Percentiles rank a stretch among this genome's conserved stretches.
Evolutionary conservation across 2,113 vertebrate species (phyloP).

Genomic region (Sigmodon hispidus): DNA sequence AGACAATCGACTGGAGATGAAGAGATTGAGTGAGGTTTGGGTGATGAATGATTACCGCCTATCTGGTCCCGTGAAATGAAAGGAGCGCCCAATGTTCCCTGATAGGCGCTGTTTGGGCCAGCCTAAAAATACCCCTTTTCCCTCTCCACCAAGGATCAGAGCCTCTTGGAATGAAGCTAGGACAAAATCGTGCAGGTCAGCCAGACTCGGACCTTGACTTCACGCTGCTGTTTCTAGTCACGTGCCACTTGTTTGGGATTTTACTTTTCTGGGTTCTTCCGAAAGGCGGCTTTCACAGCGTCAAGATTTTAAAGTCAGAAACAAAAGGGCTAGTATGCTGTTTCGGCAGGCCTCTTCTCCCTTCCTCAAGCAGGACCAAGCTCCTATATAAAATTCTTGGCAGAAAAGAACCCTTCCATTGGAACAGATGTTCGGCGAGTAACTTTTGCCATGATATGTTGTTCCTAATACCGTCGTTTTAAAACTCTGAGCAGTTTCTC

Average conservation of each 20-base stretch:
- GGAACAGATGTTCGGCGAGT: constrained; percentile 77
- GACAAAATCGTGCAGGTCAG: neutral
- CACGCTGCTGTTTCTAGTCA: neutral
- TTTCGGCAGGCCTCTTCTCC: constrained; percentile 52
- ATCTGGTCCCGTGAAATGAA: constrained; percentile 25
- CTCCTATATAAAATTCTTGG: constrained; percentile 83
- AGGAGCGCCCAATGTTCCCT: neutral
- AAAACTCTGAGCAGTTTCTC: constrained; percentile 69
- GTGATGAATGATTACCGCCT: neutral
- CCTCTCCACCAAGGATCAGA: constrained; percentile 29
- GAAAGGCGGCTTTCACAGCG: neutral
- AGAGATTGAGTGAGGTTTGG: neutral
- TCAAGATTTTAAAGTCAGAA: neutral
- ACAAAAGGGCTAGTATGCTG: constrained; percentile 27
- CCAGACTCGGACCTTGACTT: constrained; percentile 1
- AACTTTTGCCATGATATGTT: constrained; percentile 74
- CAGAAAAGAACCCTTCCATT: constrained; percentile 73
- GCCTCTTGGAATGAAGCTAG: neutral
- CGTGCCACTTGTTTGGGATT: neutral
- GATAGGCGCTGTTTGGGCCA: neutral
- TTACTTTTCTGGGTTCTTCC: neutral
- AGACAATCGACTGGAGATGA: constrained; percentile 33
- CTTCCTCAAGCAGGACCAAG: constrained; percentile 72
- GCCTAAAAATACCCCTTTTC: neutral
- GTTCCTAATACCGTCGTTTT: constrained; percentile 68